These are phyloP conservation scores for Echinops telfairi DNA, from an alignment of 2,113 vertebrate genomes.

Conservation along the genomic window DNA sequence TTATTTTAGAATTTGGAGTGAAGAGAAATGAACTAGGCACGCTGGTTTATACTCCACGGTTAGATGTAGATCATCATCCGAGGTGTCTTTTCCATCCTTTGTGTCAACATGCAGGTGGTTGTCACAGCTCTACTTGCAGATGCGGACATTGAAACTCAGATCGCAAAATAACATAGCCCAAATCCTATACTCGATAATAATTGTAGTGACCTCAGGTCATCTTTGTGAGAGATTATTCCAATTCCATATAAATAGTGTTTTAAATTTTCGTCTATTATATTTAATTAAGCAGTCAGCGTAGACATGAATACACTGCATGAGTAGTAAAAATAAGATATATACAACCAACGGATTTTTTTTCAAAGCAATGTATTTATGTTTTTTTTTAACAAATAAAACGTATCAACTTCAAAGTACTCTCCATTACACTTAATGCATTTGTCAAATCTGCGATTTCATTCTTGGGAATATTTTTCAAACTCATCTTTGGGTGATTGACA, in stretches of 20 bases:
- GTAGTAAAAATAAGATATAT: not conserved
- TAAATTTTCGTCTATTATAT: not conserved
- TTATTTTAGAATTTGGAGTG: slow-evolving; percentile 20
- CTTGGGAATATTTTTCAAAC: too few relatives aligned
- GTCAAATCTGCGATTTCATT: too few relatives aligned
- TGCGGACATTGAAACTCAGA: not conserved
- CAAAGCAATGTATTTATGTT: too few relatives aligned
- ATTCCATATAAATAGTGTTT: not conserved
- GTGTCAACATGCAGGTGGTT: slow-evolving; percentile 2
- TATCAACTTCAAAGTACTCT: too few relatives aligned
- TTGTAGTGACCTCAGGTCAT: not conserved
- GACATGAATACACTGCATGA: not conserved
- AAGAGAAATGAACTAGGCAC: slow-evolving; percentile 60
- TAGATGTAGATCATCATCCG: slow-evolving; percentile 54
- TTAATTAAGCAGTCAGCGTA: not conserved
- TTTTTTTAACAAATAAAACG: too few relatives aligned
- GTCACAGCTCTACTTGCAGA: slow-evolving; percentile 36
- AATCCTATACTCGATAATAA: not conserved
- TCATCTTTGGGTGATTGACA: too few relatives aligned
- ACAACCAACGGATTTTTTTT: not conserved
- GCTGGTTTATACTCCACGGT: slow-evolving; percentile 46
- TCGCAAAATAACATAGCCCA: not conserved
- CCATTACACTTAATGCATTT: too few relatives aligned
- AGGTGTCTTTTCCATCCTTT: slow-evolving; percentile 46
- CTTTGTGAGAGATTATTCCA: not conserved